These are phyloP conservation scores for Polyodon spathula DNA, from an alignment of 2,113 vertebrate genomes.

Conservation along the genomic window DNA sequence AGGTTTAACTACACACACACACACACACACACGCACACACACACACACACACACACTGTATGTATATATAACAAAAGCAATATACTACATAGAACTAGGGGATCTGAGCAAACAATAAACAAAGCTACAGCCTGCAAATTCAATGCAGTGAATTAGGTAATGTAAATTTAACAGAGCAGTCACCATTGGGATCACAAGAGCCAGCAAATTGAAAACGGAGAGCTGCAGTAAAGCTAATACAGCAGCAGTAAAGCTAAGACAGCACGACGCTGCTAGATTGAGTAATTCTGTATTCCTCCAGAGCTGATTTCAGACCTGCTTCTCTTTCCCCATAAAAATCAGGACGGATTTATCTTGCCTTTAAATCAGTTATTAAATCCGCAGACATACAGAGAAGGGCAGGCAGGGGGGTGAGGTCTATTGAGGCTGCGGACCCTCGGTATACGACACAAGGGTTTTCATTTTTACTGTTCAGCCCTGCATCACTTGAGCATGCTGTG, in stretches of 20 bases:
- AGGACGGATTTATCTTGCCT: not conserved
- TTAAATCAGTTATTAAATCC: not conserved
- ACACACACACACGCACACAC: too few species aligned
- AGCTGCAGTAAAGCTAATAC: not conserved
- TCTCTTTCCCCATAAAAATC: not conserved
- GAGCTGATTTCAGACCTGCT: conserved; percentile 1
- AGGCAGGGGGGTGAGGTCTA: too few species aligned
- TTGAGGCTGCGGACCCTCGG: too few species aligned
- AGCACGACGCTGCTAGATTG: not conserved
- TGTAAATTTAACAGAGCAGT: not conserved
- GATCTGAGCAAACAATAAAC: too few species aligned
- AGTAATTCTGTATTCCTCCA: conserved; percentile 7
- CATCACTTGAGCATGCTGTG: not conserved
- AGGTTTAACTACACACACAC: too few species aligned
- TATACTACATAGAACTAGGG: too few species aligned
- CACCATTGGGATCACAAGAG: not conserved
- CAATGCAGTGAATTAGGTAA: not conserved
- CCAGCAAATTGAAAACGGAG: not conserved
- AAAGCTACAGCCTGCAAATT: too few species aligned
- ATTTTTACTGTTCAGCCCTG: not conserved
- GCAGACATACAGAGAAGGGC: not conserved
- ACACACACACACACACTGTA: too few species aligned
- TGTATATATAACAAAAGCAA: too few species aligned
- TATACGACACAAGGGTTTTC: not conserved
- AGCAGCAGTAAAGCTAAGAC: not conserved